These are phyloP conservation scores for Psittacula cyanocephala DNA, from an alignment of 2,113 vertebrate genomes.

Conservation along the genomic window DNA sequence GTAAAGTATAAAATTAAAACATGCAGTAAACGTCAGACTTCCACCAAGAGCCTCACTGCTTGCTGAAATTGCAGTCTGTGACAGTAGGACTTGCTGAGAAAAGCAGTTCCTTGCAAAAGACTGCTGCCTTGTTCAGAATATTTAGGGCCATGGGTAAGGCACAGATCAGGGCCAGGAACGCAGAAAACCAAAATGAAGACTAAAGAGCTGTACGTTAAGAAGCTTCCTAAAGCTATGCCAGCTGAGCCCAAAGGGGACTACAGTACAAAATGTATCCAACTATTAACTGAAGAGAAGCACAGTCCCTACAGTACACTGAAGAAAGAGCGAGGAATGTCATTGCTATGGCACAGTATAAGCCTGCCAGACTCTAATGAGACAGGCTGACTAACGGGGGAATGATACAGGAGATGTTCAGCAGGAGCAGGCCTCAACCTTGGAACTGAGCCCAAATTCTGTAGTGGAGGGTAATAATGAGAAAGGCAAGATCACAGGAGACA, in stretches of 20 bases:
- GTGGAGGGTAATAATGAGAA: not conserved
- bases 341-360: not conserved
- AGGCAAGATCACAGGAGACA: slow-evolving; percentile 30
- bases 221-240: not conserved
- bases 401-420: not conserved
- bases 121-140: not conserved
- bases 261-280: not conserved
- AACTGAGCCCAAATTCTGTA: slow-evolving; percentile 3
- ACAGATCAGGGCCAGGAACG: not conserved
- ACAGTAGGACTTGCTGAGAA: not conserved
- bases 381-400: not conserved
- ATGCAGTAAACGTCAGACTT: not conserved
- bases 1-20: not conserved
- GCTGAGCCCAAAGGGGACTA: not conserved
- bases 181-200: not conserved
- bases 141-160: not conserved
- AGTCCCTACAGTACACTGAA: not conserved
- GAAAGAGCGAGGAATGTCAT: not conserved
- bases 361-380: slow-evolving; percentile 36
- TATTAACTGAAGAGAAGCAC: not conserved
- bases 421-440: slow-evolving; percentile 13
- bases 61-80: not conserved
- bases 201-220: not conserved
- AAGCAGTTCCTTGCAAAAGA: not conserved
- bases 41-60: not conserved